Percentiles rank a stretch among this genome's conserved stretches.
phyloP scores from a whole-genome alignment of 1,140 invertebrate genomes.

The Brachystomella parvula region DNA sequence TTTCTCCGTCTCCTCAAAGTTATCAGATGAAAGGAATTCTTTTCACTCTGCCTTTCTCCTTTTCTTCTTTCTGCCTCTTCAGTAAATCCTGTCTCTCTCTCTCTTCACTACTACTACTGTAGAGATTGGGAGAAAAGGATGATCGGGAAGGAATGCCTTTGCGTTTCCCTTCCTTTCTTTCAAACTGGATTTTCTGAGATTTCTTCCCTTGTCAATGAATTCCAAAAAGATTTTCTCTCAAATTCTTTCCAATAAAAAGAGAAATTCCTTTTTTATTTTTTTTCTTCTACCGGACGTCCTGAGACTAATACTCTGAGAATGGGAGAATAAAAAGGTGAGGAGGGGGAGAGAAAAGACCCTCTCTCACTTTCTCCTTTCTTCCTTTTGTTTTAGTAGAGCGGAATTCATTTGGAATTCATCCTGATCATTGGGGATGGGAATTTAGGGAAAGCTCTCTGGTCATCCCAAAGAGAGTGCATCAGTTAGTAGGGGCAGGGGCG shows the following conservation, averaged over 20 bases:
- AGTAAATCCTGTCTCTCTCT: background rate
- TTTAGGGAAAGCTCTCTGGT: background rate
- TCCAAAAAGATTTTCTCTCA: background rate
- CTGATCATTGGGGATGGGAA: background rate
- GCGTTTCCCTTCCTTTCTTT: too few relatives aligned
- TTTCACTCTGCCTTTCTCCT: slow-evolving; percentile 12
- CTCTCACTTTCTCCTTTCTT: slow-evolving; percentile 9
- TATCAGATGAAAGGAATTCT: slow-evolving; percentile 10
- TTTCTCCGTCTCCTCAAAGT: background rate
- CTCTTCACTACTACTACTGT: background rate
- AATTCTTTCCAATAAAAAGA: too few relatives aligned
- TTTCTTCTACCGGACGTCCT: too few relatives aligned
- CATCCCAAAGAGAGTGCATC: slow-evolving; percentile 3
- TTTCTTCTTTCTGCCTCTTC: background rate
- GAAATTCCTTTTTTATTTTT: too few relatives aligned
- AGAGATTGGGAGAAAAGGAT: too few relatives aligned
- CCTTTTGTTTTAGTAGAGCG: slow-evolving; percentile 1
- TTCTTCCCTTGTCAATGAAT: background rate
- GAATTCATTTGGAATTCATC: background rate
- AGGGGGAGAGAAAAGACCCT: too few relatives aligned
- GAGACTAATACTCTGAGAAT: too few relatives aligned
- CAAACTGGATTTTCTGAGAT: background rate
- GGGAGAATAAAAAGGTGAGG: too few relatives aligned
- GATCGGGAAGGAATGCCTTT: too few relatives aligned
- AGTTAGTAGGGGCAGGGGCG: background rate